These are phyloP conservation scores for Dendropsophus ebraccatus DNA, from an alignment of 2,113 vertebrate genomes.

Conservation along the genomic window DNA sequence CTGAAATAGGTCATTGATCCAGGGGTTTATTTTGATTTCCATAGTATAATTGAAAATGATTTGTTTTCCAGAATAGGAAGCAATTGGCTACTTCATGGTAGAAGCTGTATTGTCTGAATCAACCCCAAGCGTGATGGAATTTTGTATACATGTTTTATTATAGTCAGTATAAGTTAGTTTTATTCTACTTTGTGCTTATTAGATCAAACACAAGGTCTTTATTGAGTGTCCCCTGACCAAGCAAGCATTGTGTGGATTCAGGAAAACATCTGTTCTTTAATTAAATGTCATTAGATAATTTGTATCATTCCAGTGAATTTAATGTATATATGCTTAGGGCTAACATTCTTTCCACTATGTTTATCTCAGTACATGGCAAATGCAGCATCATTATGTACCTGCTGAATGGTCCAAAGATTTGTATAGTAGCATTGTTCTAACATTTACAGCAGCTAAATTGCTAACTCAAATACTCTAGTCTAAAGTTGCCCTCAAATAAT, in stretches of 20 bases:
- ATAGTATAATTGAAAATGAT: no score
- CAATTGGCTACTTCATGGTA: no score
- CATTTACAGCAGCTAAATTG: not conserved
- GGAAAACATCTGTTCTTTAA: conserved; percentile 40
- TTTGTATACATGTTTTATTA: not conserved
- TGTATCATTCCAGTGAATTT: not conserved
- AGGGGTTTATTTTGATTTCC: no score
- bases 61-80: no score
- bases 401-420: not conserved
- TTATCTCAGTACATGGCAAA: not conserved
- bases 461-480: no score
- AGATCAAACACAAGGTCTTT: not conserved
- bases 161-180: not conserved
- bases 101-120: no score
- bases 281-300: conserved; percentile 21
- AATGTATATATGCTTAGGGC: not conserved
- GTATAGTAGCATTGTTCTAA: not conserved
- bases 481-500: no score
- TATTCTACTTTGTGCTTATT: not conserved
- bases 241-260: conserved; percentile 2
- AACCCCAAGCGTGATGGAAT: not conserved
- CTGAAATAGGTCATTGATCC: no score
- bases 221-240: not conserved
- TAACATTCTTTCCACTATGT: not conserved
- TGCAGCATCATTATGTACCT: not conserved